phyloP scores from a whole-genome alignment of 2,113 vertebrate species.

The Aramus guarauna region DNA sequence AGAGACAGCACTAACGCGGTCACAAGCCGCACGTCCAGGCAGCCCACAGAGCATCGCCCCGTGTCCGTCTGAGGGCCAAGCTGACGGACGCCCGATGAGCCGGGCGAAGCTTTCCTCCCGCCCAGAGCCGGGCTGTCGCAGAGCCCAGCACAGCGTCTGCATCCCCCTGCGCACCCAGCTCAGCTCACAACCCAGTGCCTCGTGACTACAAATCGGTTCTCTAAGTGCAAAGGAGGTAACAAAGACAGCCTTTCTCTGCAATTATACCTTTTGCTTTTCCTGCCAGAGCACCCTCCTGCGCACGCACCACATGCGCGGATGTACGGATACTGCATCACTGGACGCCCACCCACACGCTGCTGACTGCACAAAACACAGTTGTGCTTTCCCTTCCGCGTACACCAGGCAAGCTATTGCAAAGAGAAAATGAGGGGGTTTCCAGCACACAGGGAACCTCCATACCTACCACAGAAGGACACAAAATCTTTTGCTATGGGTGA shows the following conservation, averaged over 20 bases:
- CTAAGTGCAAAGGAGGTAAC: neutral
- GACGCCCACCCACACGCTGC: neutral
- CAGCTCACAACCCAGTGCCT: neutral
- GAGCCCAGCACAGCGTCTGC: neutral
- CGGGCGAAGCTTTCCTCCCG: neutral
- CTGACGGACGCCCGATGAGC: neutral
- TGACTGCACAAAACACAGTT: neutral
- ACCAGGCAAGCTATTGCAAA: neutral
- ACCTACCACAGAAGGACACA: neutral
- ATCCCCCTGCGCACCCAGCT: rapidly evolving
- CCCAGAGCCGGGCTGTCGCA: neutral
- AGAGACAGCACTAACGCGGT: rapidly evolving
- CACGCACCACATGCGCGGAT: rapidly evolving
- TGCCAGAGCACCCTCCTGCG: neutral
- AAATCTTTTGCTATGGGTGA: rapidly evolving
- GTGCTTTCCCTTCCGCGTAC: neutral
- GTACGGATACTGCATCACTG: neutral
- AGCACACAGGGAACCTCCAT: neutral
- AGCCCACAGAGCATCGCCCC: neutral
- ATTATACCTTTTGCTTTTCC: neutral
- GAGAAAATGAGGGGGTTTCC: neutral
- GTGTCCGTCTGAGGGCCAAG: rapidly evolving
- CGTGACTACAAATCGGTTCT: neutral
- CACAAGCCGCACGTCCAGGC: rapidly evolving
- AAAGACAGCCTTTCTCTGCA: neutral